Percentiles rank a stretch among this genome's conserved stretches.
phyloP scores from a whole-genome alignment of 92 coral and sea anemone species.

The Heliopora coerulea region DNA sequence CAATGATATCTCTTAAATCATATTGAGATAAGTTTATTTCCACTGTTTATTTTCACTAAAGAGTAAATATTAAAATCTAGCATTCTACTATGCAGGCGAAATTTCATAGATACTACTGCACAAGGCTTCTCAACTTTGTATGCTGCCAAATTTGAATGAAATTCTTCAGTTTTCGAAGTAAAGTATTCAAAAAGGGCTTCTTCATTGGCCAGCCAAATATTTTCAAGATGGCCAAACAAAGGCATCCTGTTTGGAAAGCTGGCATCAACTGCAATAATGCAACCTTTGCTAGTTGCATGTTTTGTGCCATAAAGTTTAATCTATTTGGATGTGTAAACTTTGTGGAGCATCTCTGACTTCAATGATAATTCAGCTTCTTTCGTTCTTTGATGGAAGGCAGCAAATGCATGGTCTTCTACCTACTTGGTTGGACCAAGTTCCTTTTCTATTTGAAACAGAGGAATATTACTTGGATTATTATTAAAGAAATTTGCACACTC shows the following conservation, averaged over 20 bases:
- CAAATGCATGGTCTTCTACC: slow-evolving; percentile 17
- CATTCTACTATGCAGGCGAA: neutral
- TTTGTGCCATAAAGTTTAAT: slow-evolving; percentile 53
- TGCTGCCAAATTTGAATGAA: slow-evolving; percentile 49
- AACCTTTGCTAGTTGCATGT: slow-evolving; percentile 56
- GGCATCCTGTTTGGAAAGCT: slow-evolving; percentile 50
- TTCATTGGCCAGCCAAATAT: slow-evolving; percentile 48
- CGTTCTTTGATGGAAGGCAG: neutral
- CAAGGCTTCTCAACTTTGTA: slow-evolving; percentile 53
- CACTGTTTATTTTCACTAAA: neutral
- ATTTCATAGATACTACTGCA: slow-evolving; percentile 10
- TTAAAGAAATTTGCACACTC: slow-evolving; percentile 36
- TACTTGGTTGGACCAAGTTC: slow-evolving; percentile 27
- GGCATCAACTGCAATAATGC: slow-evolving; percentile 41
- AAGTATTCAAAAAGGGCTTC: slow-evolving; percentile 39
- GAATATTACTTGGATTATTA: slow-evolving; percentile 21
- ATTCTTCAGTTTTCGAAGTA: slow-evolving; percentile 45
- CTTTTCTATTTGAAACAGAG: slow-evolving; percentile 22
- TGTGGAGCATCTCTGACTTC: neutral
- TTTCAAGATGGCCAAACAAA: slow-evolving; percentile 47
- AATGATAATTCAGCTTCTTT: neutral
- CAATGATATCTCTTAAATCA: slow-evolving; percentile 10
- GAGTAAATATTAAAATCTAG: neutral
- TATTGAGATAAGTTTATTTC: slow-evolving; percentile 12
- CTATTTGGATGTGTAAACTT: slow-evolving; percentile 36